Evolutionary conservation across 2,797 vertebrate genomes (phyloP).

Genomic region (Poeciliopsis infans): DNA sequence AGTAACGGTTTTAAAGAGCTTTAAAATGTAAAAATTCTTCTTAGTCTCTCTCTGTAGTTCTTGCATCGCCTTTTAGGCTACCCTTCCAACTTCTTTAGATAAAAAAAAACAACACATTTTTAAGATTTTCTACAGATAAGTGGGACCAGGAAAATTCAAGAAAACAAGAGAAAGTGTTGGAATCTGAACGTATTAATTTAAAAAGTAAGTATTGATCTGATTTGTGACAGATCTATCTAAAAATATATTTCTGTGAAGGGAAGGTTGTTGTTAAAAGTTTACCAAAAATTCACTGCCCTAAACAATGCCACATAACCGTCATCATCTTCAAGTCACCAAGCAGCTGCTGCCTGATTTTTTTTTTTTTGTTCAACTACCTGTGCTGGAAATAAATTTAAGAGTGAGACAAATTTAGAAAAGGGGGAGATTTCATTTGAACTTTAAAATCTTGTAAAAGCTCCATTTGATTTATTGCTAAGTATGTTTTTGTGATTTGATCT

Average conservation of each 20-base stretch:
- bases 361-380: constrained; percentile 4
- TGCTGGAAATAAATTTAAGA: neutral
- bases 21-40: constrained; percentile 17
- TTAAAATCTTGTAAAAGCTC: constrained; percentile 14
- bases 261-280: neutral
- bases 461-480: neutral
- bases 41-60: constrained; percentile 11
- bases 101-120: constrained; percentile 8
- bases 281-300: neutral
- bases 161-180: neutral
- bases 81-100: neutral
- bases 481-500: neutral
- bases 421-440: neutral
- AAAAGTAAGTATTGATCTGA: neutral
- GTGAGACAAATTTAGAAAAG: neutral
- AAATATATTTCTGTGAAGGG: neutral
- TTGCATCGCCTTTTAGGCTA: neutral
- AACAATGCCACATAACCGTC: neutral
- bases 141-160: neutral
- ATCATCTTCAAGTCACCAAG: constrained; percentile 2
- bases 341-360: constrained; percentile 6
- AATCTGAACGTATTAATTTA: neutral
- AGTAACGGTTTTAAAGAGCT: constrained; percentile 2
- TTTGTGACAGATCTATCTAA: neutral
- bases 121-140: constrained; percentile 8